phyloP scores from a whole-genome alignment of 2,797 vertebrate genomes.

The Lophotriccus pileatus region DNA sequence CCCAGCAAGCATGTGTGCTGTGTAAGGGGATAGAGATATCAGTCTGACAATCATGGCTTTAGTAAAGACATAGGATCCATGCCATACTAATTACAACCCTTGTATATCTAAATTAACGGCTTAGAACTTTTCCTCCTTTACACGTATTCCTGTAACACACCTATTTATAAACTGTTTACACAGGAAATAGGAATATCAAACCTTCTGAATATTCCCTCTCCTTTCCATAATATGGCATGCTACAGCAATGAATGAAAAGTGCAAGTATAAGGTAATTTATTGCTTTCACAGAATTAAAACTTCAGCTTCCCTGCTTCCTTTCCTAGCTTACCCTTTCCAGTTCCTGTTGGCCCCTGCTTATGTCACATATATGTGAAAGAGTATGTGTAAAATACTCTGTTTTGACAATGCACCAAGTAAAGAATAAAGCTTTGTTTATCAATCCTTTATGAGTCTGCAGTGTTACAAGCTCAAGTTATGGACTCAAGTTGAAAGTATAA shows the following conservation, averaged over 20 bases:
- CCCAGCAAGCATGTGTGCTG: fast-evolving
- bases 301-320: background rate
- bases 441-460: background rate
- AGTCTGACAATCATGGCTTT: background rate
- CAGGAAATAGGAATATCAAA: background rate
- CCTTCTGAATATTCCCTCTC: background rate
- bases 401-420: background rate
- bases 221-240: background rate
- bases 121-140: background rate
- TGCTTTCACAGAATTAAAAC: background rate
- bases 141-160: background rate
- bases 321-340: background rate
- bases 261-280: background rate
- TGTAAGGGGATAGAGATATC: background rate
- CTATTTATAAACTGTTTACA: background rate
- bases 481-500: background rate
- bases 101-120: background rate
- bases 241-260: background rate
- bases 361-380: fast-evolving
- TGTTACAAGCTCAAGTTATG: background rate
- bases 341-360: background rate
- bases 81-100: background rate
- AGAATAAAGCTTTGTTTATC: background rate
- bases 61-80: background rate
- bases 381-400: background rate